Base-by-base conservation (phyloP, 2,113 vertebrate genomes). In the Scopus umbretta region DNA sequence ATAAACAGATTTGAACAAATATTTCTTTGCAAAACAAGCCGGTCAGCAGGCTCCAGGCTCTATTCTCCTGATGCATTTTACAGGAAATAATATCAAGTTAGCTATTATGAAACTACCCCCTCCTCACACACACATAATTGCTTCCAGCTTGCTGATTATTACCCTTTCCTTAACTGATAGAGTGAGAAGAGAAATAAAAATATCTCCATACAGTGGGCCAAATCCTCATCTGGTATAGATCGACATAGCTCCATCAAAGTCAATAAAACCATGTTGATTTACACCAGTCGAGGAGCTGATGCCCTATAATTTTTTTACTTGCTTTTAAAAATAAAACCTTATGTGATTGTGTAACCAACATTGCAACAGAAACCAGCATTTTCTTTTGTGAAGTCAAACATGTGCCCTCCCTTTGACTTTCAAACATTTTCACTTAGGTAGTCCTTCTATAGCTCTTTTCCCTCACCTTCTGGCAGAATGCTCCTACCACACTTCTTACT, bases 71-170 rank as follows among this genome's bases (percentile, higher is more conserved):
- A 94, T 96, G 93, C 94, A 74, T 97, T 97, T 96, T 97, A 96
- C 96, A 95, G 96, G 96, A 97, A 97, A 96, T 94, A 97, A 97
- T 96, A 93, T 96, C 87, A 93, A 97, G 94, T 97, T 96, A 95
- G 93, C 81, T 95, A 97, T 96, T 96, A 96, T 96, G 95, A 97
- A 97, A 95, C 97, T 97, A 97, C 92, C 96, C 95, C 91, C 94
- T 97, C 95, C 91, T 91, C 96, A 94, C 95, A 97, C 94, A 86
- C 63, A 49, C 30, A 6, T 96, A 97, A 96, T 97, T 97, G 95
- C 59, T 97, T 97, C 95, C 97, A 97, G 93, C 95, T 96, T 97
- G 91, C 87, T 97, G 96, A 96, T 97, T 90, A 94, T 97, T 96
- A 45, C 91, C 85, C 94, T 94, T 97, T 95, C 87, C 67, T 92